These are phyloP conservation scores for Lasioglossum leucozonium DNA, from an alignment of 2,888 invertebrate genomes.

Conservation along the genomic window DNA sequence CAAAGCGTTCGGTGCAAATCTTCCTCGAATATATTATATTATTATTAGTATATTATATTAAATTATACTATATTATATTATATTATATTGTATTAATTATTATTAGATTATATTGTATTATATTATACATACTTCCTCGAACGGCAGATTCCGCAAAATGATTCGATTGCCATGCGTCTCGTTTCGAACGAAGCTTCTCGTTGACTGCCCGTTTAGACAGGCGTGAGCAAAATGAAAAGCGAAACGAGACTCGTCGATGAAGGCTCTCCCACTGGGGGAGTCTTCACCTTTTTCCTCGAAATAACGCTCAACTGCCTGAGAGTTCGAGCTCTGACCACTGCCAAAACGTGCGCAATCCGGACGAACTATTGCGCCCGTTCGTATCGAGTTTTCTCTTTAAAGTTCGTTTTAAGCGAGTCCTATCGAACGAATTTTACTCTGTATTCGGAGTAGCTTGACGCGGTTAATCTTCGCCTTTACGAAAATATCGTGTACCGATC, in stretches of 20 bases:
- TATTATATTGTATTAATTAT: not conserved
- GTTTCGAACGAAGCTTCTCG: not conserved
- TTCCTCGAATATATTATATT: constrained; percentile 14
- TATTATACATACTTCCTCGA: constrained; percentile 16
- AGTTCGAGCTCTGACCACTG: constrained; percentile 79
- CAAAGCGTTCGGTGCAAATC: not conserved
- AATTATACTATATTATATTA: not conserved
- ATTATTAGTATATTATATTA: not conserved
- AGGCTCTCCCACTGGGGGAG: constrained; percentile 12
- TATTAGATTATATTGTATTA: constrained; percentile 9
- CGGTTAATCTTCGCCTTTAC: constrained; percentile 23
- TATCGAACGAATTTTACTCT: constrained; percentile 35
- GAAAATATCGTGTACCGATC: not conserved
- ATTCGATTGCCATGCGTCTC: not conserved
- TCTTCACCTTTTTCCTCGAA: constrained; percentile 48
- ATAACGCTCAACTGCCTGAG: constrained; percentile 79
- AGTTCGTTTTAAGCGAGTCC: constrained; percentile 16
- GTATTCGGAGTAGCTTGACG: constrained; percentile 23
- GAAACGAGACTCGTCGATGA: not conserved
- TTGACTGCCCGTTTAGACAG: not conserved
- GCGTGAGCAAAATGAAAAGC: not conserved
- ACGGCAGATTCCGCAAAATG: not conserved
- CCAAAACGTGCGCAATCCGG: constrained; percentile 69
- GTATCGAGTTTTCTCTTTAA: constrained; percentile 27
- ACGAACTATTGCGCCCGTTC: constrained; percentile 21